Evolutionary conservation across 2,113 vertebrate species (phyloP).

Genomic region (Empidonax traillii): DNA sequence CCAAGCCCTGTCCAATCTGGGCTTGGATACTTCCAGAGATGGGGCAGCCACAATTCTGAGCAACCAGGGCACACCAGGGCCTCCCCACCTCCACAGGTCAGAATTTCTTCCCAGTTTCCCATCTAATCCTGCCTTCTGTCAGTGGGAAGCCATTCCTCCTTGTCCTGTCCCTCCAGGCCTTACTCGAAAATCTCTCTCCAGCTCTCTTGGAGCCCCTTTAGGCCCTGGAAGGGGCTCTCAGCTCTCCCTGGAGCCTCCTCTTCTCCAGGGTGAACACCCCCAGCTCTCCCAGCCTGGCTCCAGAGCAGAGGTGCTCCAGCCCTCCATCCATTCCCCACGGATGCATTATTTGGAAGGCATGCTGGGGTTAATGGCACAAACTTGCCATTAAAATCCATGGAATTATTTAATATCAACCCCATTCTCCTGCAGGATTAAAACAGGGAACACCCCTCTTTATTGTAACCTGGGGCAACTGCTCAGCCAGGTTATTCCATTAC

Average conservation of each 20-base stretch:
- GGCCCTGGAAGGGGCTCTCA: neutral
- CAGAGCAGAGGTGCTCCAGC: neutral
- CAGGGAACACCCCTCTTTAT: neutral
- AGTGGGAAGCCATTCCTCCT: neutral
- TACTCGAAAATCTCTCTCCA: neutral
- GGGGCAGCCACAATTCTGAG: neutral
- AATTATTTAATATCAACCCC: neutral
- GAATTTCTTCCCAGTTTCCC: neutral
- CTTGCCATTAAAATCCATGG: neutral
- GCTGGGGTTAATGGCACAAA: neutral
- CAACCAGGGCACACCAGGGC: rapidly evolving
- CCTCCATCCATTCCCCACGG: neutral
- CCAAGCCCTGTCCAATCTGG: neutral
- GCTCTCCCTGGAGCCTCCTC: neutral
- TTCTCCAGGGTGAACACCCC: neutral
- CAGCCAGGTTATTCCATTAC: neutral
- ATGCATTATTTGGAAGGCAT: neutral
- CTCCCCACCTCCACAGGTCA: neutral
- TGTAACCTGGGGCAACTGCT: neutral
- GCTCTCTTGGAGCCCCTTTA: neutral
- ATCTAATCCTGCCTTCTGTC: neutral
- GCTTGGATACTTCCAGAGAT: neutral
- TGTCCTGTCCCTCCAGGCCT: neutral
- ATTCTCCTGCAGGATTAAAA: neutral
- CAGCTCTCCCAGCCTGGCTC: neutral